These are phyloP conservation scores for Toxotes jaculatrix DNA, from an alignment of 2,113 vertebrate species.

Conservation along the genomic window DNA sequence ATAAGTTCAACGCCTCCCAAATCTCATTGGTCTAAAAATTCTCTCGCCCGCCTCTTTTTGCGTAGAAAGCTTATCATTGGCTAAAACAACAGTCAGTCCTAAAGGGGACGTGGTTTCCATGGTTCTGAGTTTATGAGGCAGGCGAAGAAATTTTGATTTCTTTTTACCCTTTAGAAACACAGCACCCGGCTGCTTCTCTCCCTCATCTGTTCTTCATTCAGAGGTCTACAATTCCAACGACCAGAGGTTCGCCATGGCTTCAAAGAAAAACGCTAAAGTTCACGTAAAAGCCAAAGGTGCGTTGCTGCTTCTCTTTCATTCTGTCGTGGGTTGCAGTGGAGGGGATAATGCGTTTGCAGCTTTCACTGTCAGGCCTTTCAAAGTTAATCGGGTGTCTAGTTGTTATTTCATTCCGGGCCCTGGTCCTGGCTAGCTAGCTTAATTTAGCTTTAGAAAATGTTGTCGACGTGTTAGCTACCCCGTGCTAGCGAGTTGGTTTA, in stretches of 20 bases:
- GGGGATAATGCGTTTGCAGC: constrained; percentile 27
- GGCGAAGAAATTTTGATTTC: constrained; percentile 59
- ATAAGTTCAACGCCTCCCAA: constrained; percentile 62
- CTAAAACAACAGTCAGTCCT: not conserved
- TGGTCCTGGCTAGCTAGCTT: not conserved
- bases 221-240: not conserved
- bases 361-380: constrained; percentile 37
- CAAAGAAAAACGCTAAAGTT: constrained; percentile 69
- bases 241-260: constrained; percentile 64
- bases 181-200: not conserved
- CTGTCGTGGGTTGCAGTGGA: not conserved
- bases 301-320: constrained; percentile 21
- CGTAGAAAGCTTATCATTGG: constrained; percentile 23
- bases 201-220: not conserved
- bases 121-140: constrained; percentile 57
- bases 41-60: constrained; percentile 1
- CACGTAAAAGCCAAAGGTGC: constrained; percentile 73
- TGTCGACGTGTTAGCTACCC: not conserved
- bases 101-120: constrained; percentile 42
- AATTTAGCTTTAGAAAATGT: not conserved
- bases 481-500: not conserved
- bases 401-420: constrained; percentile 15
- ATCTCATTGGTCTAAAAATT: constrained; percentile 37
- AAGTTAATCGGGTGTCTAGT: constrained; percentile 47
- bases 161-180: constrained; percentile 36